Base-by-base conservation (phyloP, 1,140 invertebrate genomes). In the Cepaea nemoralis region DNA sequence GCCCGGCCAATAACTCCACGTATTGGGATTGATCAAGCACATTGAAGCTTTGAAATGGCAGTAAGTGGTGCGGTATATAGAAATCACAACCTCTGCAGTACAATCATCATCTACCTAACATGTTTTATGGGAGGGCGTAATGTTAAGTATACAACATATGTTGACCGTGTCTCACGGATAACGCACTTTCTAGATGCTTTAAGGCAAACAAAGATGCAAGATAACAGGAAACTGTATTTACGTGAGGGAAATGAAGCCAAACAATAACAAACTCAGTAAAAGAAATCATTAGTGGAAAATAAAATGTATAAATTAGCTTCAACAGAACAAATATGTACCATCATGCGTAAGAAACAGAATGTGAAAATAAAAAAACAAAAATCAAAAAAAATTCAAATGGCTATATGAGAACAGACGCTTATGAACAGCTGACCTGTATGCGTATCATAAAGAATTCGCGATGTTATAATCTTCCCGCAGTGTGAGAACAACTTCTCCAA, bases 391-490 rank as follows among this genome's bases (percentile, higher is more conserved):
- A 82, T 2, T 39, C 24, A 59, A 39, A 73, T 70, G 31, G 6
- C 31, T 33, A 67, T 37, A 77, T 39, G 27, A 82, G 80, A 83
- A 85, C 27, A 81, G 82, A 81, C 66, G 73, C 74, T 55, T 73
- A 83, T 77, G 80, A 80, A 80, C 71, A 82, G 84, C 88, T 89
- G 88, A 91, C 91, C 91, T 89, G 91, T 91, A 83, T 88, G 88
- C 85, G 89, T 90, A 93, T 99, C 98, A 92, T 97, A 99, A 81
- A 99, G 94, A 92, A 99, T 99, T 88, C 98, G 94, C 83, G 98
- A 99, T 74, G 98, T 99, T 91, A 99, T 99, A 88, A 99, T 99
- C 87, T 97, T 94, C 84, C 98, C 98, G 93, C 96, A 99, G 80
- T 97, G 96, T 91, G 95, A 95, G 93, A 99, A 99, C 85, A 99